phyloP scores from a whole-genome alignment of 2,113 vertebrate genomes.

The Ovis canadensis region DNA sequence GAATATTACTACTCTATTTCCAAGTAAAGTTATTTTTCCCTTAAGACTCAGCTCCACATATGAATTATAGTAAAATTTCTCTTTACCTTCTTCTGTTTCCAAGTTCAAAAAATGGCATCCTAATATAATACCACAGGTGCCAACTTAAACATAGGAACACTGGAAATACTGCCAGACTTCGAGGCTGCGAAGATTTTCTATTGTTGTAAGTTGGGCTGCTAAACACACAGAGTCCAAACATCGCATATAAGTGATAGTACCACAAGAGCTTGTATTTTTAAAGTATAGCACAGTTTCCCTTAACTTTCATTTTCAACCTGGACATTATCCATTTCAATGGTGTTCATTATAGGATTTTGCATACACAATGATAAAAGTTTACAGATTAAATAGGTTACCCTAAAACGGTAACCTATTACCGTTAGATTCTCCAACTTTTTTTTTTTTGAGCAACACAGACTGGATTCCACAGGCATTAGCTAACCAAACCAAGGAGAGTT shows the following conservation, averaged over 20 bases:
- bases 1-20: constrained; percentile 60
- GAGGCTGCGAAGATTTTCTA: constrained; percentile 27
- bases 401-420: neutral
- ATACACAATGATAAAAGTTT: neutral
- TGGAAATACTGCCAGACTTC: constrained; percentile 22
- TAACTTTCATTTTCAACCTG: neutral
- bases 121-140: constrained; percentile 44
- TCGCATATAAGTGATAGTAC: neutral
- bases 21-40: constrained; percentile 66
- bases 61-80: constrained; percentile 62
- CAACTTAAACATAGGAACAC: constrained; percentile 55
- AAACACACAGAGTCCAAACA: neutral
- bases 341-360: neutral
- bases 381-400: neutral
- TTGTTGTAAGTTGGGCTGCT: constrained; percentile 38
- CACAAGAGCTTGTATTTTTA: neutral
- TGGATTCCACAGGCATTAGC: constrained; percentile 1
- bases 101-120: constrained; percentile 54
- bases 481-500: neutral
- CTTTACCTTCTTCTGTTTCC: constrained; percentile 58
- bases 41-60: constrained; percentile 47
- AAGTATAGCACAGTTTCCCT: too few species aligned
- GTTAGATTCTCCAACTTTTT: neutral
- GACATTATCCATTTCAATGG: neutral
- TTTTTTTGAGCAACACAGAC: neutral